Evolutionary conservation across 1,140 invertebrate species (phyloP).

Genomic region (honey bee (Apis mellifera)): Amel_HAv3.1 CM009932.2:8202001-8202500

Average conservation of each 20-base stretch:
- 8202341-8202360: no score
- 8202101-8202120: background rate
- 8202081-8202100: slow-evolving; percentile 36
- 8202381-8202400: no score
- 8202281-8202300: no score
- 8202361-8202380: no score
- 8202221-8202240: background rate
- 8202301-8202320: background rate
- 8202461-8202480: background rate
- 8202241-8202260: no score
- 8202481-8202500: background rate
- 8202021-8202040: slow-evolving; percentile 41
- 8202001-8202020: slow-evolving; percentile 33
- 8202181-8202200: background rate
- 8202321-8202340: background rate
- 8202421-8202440: background rate
- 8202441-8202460: background rate
- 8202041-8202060: slow-evolving; percentile 58
- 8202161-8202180: background rate
- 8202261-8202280: no score
- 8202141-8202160: background rate
- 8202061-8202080: slow-evolving; percentile 35
- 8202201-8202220: no score
- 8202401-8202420: background rate
- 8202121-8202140: slow-evolving; percentile 5